A percentile compares a stretch with the other conserved stretches of the same genome.
Evolutionary conservation across 2,888 invertebrate genomes (phyloP).

Genomic region (Corythucha ciliata): DNA sequence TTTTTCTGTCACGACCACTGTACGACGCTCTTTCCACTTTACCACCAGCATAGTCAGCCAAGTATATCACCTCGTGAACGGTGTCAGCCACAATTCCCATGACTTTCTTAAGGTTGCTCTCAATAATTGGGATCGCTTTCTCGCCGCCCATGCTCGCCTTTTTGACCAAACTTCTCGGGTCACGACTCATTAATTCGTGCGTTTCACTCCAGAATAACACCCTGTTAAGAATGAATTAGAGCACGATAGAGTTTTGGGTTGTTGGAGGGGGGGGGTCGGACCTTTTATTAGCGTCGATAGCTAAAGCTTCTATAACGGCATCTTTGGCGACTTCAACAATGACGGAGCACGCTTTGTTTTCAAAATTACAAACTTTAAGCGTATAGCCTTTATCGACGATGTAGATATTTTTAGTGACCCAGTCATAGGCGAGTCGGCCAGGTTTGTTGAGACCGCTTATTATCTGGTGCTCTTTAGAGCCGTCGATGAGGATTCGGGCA

Average conservation of each 20-base stretch:
- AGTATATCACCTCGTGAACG: constrained; percentile 56
- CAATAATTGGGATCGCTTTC: constrained; percentile 42
- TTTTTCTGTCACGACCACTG: too few relatives aligned
- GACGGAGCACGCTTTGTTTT: constrained; percentile 47
- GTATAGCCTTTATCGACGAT: constrained; percentile 45
- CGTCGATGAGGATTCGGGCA: constrained; percentile 38
- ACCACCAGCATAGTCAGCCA: constrained; percentile 55
- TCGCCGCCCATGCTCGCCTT: constrained; percentile 49
- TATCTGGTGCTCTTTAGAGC: constrained; percentile 1
- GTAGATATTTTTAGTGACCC: constrained; percentile 64
- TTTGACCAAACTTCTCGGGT: constrained; percentile 37
- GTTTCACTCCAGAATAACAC: constrained; percentile 42
- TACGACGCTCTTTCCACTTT: constrained; percentile 46
- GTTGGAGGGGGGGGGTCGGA: constrained; percentile 25
- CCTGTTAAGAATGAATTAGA: constrained; percentile 35
- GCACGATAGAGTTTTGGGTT: not conserved
- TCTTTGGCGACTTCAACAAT: constrained; percentile 47
- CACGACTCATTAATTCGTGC: constrained; percentile 32
- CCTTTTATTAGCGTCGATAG: constrained; percentile 50
- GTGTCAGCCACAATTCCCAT: constrained; percentile 52
- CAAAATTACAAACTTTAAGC: constrained; percentile 47
- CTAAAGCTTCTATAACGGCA: constrained; percentile 49
- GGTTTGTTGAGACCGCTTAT: constrained; percentile 39
- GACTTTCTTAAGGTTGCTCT: constrained; percentile 44
- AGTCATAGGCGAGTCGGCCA: constrained; percentile 57